phyloP scores from a whole-genome alignment of 2,888 invertebrate species.

The Drosophila ezoana region DNA sequence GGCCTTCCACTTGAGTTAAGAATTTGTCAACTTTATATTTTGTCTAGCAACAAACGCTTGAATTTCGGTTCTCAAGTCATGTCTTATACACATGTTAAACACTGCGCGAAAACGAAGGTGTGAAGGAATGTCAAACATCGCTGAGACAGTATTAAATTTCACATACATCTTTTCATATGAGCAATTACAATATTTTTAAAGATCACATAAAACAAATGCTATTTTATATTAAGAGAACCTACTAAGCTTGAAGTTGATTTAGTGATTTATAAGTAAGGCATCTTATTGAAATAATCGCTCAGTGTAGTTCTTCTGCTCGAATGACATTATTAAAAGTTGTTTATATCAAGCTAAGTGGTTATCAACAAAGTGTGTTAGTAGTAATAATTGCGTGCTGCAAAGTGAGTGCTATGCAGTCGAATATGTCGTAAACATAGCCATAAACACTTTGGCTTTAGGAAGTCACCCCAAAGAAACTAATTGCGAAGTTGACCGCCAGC shows the following conservation, averaged over 20 bases:
- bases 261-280: too few species aligned
- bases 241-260: too few species aligned
- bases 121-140: too few species aligned
- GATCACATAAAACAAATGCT: too few species aligned
- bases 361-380: slow-evolving; percentile 48
- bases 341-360: slow-evolving; percentile 10
- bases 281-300: slow-evolving; percentile 11
- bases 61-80: too few species aligned
- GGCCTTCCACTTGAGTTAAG: neutral
- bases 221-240: too few species aligned
- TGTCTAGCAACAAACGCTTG: neutral
- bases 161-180: too few species aligned
- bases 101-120: too few species aligned
- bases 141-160: too few species aligned
- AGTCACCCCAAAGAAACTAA: slow-evolving; percentile 64
- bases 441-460: slow-evolving; percentile 60
- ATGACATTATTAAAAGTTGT: slow-evolving; percentile 41
- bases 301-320: slow-evolving; percentile 37
- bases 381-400: slow-evolving; percentile 16
- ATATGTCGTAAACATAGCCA: slow-evolving; percentile 4
- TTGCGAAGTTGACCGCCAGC: slow-evolving; percentile 51
- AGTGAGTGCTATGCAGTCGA: slow-evolving; percentile 35
- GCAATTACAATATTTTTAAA: too few species aligned
- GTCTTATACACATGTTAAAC: too few species aligned
- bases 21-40: neutral